A percentile compares a stretch with the other conserved stretches of the same genome.
Evolutionary conservation across 2,113 vertebrate species (phyloP).

Genomic region (Amblyopsis rosae): DNA sequence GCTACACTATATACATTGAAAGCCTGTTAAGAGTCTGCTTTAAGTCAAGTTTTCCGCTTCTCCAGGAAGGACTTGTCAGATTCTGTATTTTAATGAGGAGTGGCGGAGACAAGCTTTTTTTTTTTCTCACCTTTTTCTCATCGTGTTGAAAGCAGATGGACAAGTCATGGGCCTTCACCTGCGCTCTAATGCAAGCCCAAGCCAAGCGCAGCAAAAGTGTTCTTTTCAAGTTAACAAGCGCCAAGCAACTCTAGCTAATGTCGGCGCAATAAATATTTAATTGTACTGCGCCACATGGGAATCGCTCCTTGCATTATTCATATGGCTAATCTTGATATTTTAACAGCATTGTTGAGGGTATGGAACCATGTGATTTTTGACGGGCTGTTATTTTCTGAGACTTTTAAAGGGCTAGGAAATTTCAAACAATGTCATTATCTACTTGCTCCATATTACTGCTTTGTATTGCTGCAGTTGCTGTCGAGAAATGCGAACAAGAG

Average conservation of each 20-base stretch:
- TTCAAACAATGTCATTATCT: neutral
- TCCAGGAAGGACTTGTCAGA: neutral
- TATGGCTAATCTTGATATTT: conserved; percentile 19
- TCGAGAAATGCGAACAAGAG: neutral
- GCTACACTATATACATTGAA: neutral
- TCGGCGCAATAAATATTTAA: conserved; percentile 43
- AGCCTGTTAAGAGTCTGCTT: neutral
- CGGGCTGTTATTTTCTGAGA: too few relatives aligned
- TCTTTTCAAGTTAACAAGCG: conserved; percentile 31
- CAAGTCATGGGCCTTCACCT: neutral
- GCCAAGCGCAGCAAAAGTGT: conserved; percentile 12
- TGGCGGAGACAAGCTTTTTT: neutral
- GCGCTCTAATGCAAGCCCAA: conserved; percentile 10
- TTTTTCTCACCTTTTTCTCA: neutral
- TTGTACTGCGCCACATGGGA: conserved; percentile 20
- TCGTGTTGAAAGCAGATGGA: neutral
- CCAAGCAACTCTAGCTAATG: conserved; percentile 22
- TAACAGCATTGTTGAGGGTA: conserved; percentile 20
- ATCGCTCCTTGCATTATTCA: conserved; percentile 47
- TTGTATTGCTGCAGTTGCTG: neutral
- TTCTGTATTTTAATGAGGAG: neutral
- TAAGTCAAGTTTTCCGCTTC: neutral
- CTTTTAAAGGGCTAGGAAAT: neutral
- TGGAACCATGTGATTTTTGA: conserved; percentile 36
- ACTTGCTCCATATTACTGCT: neutral